Conservation (phyloP, 2,113 vertebrate genomes). For the Arothron firmamentum region DNA sequence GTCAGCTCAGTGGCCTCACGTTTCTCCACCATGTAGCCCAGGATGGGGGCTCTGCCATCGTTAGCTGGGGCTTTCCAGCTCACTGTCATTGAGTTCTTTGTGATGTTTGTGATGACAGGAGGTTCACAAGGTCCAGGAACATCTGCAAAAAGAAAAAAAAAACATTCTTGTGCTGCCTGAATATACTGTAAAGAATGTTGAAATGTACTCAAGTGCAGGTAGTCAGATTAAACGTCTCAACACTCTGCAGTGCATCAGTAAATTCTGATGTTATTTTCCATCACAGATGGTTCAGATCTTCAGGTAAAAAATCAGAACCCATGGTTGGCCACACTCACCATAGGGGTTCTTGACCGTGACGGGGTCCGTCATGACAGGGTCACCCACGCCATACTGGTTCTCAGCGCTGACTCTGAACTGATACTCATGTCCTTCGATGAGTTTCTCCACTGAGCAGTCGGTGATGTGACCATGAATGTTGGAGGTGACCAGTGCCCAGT, state of each 20-base stretch:
- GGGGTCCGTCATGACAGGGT: slow-evolving; percentile 82
- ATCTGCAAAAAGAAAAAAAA: slow-evolving; percentile 69
- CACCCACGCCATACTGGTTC: slow-evolving; percentile 95
- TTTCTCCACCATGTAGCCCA: slow-evolving; percentile 95
- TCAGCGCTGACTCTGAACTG: slow-evolving; percentile 96
- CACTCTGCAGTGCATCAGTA: no score
- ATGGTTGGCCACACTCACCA: slow-evolving; percentile 69
- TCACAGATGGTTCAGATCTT: neutral
- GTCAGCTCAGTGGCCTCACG: slow-evolving; percentile 88
- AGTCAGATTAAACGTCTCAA: no score
- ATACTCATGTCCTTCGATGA: slow-evolving; percentile 98
- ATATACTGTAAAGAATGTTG: no score
- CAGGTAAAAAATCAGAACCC: neutral
- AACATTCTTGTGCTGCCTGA: no score
- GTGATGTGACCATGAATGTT: slow-evolving; percentile 84
- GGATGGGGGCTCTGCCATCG: slow-evolving; percentile 89
- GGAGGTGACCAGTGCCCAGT: slow-evolving; percentile 93
- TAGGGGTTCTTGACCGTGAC: slow-evolving; percentile 94
- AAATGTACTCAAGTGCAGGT: no score
- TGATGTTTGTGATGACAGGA: slow-evolving; percentile 93
- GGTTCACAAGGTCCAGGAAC: slow-evolving; percentile 92
- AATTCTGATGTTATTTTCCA: no score
- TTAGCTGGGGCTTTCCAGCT: slow-evolving; percentile 95
- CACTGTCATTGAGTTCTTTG: slow-evolving; percentile 94
- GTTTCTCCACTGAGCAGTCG: slow-evolving; percentile 89